Conservation (phyloP, 2,888 invertebrate species). For the Pyralis farinalis region DNA sequence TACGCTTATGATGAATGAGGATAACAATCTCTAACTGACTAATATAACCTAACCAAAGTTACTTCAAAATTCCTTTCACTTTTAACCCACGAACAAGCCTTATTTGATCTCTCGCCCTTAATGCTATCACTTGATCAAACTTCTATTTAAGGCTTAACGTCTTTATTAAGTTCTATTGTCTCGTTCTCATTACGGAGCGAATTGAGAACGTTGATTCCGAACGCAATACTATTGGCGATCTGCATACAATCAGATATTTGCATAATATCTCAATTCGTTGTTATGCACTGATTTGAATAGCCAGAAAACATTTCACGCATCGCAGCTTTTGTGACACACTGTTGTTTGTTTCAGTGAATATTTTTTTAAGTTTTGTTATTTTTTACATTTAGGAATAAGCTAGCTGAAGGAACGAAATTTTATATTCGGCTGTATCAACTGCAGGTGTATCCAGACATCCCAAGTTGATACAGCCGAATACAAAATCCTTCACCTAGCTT, state of each 20-base stretch:
- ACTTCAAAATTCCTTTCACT: no score
- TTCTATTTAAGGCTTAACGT: conserved; percentile 55
- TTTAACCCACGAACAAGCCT: no score
- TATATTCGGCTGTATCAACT: no score
- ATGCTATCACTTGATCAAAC: conserved; percentile 50
- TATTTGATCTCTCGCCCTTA: conserved; percentile 19
- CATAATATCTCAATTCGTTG: conserved; percentile 80
- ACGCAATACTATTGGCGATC: conserved; percentile 63
- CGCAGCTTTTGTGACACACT: conserved; percentile 23
- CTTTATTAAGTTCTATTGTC: conserved; percentile 75
- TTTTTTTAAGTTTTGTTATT: no score
- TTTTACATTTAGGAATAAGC: no score
- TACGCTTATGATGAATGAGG: no score
- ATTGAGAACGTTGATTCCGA: conserved; percentile 60
- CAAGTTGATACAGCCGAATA: no score
- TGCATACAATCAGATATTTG: conserved; percentile 77
- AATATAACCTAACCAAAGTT: no score
- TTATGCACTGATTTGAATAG: conserved; percentile 55
- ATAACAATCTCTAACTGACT: no score
- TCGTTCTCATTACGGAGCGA: conserved; percentile 70
- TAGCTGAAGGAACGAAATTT: no score
- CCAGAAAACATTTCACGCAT: conserved; percentile 44
- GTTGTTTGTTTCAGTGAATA: background rate
- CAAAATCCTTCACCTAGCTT: no score
- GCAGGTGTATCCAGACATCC: no score